These are phyloP conservation scores for Axis porcinus DNA, from an alignment of 2,113 vertebrate species.

Conservation along the genomic window DNA sequence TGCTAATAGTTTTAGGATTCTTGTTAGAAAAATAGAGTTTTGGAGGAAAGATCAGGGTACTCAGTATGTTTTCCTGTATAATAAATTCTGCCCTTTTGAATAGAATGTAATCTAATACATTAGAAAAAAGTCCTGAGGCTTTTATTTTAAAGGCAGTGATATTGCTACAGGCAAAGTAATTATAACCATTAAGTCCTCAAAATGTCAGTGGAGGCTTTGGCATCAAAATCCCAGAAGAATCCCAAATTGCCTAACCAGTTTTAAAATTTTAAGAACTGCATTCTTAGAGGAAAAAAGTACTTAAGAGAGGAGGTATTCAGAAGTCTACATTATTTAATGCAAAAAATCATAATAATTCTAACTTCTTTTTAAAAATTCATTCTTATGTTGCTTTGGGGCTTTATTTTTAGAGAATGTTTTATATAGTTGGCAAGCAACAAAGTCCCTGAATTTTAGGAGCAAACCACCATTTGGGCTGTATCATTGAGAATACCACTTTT, in stretches of 20 bases:
- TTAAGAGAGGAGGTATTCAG: slow-evolving; percentile 51
- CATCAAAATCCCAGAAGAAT: slow-evolving; percentile 70
- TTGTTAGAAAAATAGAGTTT: slow-evolving; percentile 56
- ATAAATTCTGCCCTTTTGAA: slow-evolving; percentile 72
- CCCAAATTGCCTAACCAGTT: slow-evolving; percentile 61
- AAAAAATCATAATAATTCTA: slow-evolving; percentile 66
- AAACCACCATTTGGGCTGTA: not conserved
- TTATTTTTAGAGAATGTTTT: slow-evolving; percentile 42
- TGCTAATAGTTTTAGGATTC: slow-evolving; percentile 55
- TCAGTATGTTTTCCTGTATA: slow-evolving; percentile 62
- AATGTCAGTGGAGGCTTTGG: slow-evolving; percentile 68
- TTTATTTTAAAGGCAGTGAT: slow-evolving; percentile 74
- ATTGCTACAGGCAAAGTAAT: slow-evolving; percentile 77
- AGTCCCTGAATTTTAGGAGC: slow-evolving; percentile 5
- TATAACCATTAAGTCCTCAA: slow-evolving; percentile 75
- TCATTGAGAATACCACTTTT: slow-evolving; percentile 22
- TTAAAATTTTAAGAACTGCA: slow-evolving; percentile 65
- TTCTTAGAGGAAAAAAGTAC: slow-evolving; percentile 54
- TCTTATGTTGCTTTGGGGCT: slow-evolving; percentile 37
- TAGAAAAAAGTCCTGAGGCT: slow-evolving; percentile 63
- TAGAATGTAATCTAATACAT: slow-evolving; percentile 70
- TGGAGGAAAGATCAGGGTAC: slow-evolving; percentile 67
- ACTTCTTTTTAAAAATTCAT: slow-evolving; percentile 59
- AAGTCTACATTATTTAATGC: slow-evolving; percentile 60
- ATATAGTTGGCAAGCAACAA: slow-evolving; percentile 47